A percentile compares a stretch with the other conserved stretches of the same genome.
phyloP scores from a whole-genome alignment of 1,140 invertebrate species.

The Xylocopa sonorina region DNA sequence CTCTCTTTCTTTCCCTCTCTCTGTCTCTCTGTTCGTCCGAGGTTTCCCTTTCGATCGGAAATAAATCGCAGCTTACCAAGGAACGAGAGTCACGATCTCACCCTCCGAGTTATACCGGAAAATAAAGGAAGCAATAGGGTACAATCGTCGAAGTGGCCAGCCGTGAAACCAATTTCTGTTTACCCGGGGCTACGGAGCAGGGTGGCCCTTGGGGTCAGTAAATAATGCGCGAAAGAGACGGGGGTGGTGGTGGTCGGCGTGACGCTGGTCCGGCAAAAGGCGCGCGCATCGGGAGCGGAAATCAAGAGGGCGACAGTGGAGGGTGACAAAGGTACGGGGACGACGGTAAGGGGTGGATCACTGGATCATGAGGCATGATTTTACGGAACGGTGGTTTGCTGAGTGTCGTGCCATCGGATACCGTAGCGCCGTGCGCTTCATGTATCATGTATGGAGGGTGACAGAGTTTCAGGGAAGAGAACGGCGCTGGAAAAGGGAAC shows the following conservation, averaged over 20 bases:
- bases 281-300: constrained; percentile 26
- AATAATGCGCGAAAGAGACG: neutral
- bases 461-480: constrained; percentile 20
- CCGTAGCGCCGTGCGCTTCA: constrained; percentile 68
- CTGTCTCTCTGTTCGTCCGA: too few relatives aligned
- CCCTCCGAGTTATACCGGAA: neutral
- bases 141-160: neutral
- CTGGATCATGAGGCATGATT: constrained; percentile 74
- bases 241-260: too few relatives aligned
- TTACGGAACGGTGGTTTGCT: constrained; percentile 75
- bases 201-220: neutral
- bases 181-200: neutral
- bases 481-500: constrained; percentile 49
- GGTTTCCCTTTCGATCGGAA: too few relatives aligned
- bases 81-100: too few relatives aligned
- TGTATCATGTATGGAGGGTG: constrained; percentile 73
- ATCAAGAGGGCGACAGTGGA: constrained; percentile 35
- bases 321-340: constrained; percentile 22
- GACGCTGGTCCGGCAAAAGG: constrained; percentile 18
- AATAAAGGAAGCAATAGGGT: too few relatives aligned
- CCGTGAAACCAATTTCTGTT: neutral
- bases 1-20: too few relatives aligned
- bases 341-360: constrained; percentile 42
- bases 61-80: too few relatives aligned
- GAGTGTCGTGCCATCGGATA: constrained; percentile 76